Conservation (phyloP, 2,888 invertebrate genomes). For the Nymphalis c-album region DNA sequence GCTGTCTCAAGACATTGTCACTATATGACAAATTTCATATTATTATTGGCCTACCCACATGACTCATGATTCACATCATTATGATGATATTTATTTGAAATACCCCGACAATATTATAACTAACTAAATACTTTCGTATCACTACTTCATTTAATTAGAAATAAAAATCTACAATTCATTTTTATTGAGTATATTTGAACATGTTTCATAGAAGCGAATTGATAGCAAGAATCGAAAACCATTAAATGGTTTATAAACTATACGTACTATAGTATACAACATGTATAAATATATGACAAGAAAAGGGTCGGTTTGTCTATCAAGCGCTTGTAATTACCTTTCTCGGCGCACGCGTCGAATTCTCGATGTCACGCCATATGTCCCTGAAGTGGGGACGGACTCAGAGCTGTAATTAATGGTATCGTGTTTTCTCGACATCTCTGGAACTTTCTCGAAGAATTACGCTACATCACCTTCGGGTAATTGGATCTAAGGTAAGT, state of each 20-base stretch:
- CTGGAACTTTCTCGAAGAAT: slow-evolving; percentile 11
- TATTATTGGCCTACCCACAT: no score
- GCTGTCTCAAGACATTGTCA: no score
- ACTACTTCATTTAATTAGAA: background rate
- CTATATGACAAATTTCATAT: no score
- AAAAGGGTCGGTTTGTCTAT: slow-evolving; percentile 71
- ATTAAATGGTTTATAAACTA: slow-evolving; percentile 16
- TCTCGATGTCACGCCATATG: slow-evolving; percentile 77
- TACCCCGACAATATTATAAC: no score
- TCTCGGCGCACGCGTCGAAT: slow-evolving; percentile 63
- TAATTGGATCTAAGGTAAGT: background rate
- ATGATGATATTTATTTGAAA: no score
- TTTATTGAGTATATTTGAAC: background rate
- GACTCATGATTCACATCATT: no score
- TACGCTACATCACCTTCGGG: background rate
- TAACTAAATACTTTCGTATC: no score
- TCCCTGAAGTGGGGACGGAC: slow-evolving; percentile 61
- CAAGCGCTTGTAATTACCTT: slow-evolving; percentile 72
- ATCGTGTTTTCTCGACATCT: slow-evolving; percentile 19
- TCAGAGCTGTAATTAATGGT: slow-evolving; percentile 34
- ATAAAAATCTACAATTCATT: background rate
- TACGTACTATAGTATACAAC: background rate
- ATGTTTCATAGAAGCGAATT: background rate
- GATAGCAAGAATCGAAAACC: slow-evolving; percentile 13
- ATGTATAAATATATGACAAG: slow-evolving; percentile 31